Base-by-base conservation (phyloP, 1,140 invertebrate genomes). In the Euwallacea similis region DNA sequence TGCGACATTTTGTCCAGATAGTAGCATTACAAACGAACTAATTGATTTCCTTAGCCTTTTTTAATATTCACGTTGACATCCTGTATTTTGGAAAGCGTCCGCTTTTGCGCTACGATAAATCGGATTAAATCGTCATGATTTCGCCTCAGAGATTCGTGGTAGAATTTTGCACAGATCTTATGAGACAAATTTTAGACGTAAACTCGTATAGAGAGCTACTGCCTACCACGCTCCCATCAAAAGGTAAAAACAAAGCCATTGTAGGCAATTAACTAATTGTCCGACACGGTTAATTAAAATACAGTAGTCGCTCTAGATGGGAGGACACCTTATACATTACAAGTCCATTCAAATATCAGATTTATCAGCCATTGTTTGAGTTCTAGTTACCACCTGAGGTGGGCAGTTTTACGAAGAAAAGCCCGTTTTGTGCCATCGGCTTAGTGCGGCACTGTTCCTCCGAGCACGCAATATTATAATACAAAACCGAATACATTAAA, bases 221-320 rank as follows among this genome's bases (percentile, higher is more conserved):
- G 21, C 1, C 4, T 33, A 33, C 21, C n/a, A 56, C n/a, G 54
- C 54, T 56, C n/a, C 54, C n/a, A 15, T 33, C 21, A 33, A 4
- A 33, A 33, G 54, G 54, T 21, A 56, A 56, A 15, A 15, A 56
- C n/a, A 69, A 50, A 61, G 13, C 66, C 43, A 69, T 69, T 69
- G 66, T 69, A 69, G 59, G 66, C 66, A 61, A 69, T 69, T 61
- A 61, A 16, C 66, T 69, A 69, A 69, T 69, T 69, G 66, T 69
- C 53, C 9, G 42, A 53, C 66, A 54, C 61, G 43, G 60, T 60
- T 53, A 69, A 61, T 61, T 69, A 61, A 69, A 60, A 62, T 62
- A 69, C 66, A 62, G 58, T 61, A 69, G 66, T 67, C 56, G 43
- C 21, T 33, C 6, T 43, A 47, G 16, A 54, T 69, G 15, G 21